Percentiles rank a stretch among this genome's conserved stretches.
Conservation (phyloP, 2,888 invertebrate genomes). For the Zaprionus bogoriensis region DNA sequence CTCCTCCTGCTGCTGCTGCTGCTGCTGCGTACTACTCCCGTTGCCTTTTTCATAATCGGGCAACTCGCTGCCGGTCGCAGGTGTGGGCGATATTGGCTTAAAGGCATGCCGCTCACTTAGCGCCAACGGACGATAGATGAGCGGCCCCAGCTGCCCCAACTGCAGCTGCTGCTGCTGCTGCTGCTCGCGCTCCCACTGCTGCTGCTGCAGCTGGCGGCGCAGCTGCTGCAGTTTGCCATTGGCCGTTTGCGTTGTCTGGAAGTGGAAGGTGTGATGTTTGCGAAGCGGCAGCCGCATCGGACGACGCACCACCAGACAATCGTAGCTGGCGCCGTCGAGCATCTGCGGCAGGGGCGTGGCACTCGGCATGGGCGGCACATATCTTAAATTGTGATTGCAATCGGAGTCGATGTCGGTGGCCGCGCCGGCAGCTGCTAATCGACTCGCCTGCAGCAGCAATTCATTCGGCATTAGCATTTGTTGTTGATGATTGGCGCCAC, state of each 20-base stretch:
- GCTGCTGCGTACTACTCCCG: constrained; percentile 8
- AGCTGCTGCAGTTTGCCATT: constrained; percentile 78
- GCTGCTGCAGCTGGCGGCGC: constrained; percentile 61
- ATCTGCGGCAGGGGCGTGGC: constrained; percentile 31
- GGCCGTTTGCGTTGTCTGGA: constrained; percentile 81
- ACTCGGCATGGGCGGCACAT: constrained; percentile 53
- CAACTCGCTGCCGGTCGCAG: constrained; percentile 28
- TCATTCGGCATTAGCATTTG: constrained; percentile 66
- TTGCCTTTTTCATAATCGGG: constrained; percentile 32
- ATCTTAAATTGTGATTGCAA: constrained; percentile 66
- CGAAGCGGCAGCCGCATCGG: constrained; percentile 81
- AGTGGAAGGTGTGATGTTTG: constrained; percentile 83
- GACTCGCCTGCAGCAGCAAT: constrained; percentile 58
- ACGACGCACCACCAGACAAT: constrained; percentile 66
- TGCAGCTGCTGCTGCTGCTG: constrained; percentile 52
- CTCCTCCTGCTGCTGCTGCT: constrained; percentile 18
- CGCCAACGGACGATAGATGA: constrained; percentile 77
- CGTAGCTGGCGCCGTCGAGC: constrained; percentile 44
- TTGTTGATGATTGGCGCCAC: constrained; percentile 61
- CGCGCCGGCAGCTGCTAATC: constrained; percentile 38
- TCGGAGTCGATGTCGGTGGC: too few species aligned
- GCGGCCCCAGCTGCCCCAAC: constrained; percentile 65
- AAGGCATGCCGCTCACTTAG: constrained; percentile 81
- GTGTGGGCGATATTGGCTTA: constrained; percentile 81
- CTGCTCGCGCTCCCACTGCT: constrained; percentile 40